phyloP scores from a whole-genome alignment of 53 echinoderm and acorn worm genomes.

The Hippasteria phrygiana region DNA sequence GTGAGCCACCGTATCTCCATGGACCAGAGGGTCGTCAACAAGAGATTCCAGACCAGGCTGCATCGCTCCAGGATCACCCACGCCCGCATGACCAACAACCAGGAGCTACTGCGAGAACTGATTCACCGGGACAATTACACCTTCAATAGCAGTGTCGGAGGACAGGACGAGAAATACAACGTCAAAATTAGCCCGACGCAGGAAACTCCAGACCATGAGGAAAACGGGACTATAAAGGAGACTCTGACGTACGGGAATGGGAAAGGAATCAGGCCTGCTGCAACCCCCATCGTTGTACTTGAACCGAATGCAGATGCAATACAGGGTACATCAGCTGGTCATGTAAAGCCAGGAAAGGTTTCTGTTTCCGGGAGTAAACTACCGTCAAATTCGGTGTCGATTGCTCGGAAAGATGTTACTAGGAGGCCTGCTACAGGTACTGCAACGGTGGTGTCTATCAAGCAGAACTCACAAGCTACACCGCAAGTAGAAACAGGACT shows the following conservation, averaged over 20 bases:
- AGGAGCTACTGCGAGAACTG: constrained; percentile 82
- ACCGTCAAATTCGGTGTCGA: constrained; percentile 32
- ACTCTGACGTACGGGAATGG: constrained; percentile 29
- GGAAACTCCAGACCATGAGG: constrained; percentile 4
- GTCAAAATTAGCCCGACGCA: constrained; percentile 35
- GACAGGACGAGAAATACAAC: constrained; percentile 59
- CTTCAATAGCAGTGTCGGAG: constrained; percentile 66
- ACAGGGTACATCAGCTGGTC: background rate
- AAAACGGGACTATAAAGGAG: background rate
- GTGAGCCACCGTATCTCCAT: constrained; percentile 89
- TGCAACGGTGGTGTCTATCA: background rate
- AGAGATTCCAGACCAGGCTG: constrained; percentile 86
- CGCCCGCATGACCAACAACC: constrained; percentile 93
- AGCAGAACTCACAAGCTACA: background rate
- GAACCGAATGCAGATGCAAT: constrained; percentile 23
- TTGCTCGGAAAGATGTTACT: constrained; percentile 13
- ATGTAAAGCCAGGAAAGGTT: too few relatives aligned
- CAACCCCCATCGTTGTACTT: constrained; percentile 40
- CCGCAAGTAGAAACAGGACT: background rate
- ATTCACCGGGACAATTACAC: constrained; percentile 79
- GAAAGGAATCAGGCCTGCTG: constrained; percentile 46
- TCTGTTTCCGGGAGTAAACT: background rate
- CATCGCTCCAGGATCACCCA: constrained; percentile 86
- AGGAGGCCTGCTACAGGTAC: constrained; percentile 10
- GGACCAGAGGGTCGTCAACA: constrained; percentile 86